phyloP scores from a whole-genome alignment of 2,888 invertebrate genomes.

The Petrophora chlorosata region DNA sequence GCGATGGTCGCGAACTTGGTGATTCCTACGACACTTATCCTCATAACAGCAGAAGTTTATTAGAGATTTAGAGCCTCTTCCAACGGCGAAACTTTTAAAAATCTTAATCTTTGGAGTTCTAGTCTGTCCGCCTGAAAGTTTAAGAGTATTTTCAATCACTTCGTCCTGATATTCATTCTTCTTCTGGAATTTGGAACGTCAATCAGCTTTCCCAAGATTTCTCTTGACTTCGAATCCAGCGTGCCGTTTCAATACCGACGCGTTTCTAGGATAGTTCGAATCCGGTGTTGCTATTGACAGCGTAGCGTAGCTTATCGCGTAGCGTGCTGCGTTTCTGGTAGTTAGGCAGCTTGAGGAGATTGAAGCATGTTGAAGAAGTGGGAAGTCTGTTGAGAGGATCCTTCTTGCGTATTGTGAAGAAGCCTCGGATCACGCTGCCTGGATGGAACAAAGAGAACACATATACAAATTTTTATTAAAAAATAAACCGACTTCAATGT shows the following conservation, averaged over 20 bases:
- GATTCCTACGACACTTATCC: too few species aligned
- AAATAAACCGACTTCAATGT: too few species aligned
- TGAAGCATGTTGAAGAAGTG: slow-evolving; percentile 99
- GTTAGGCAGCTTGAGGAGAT: slow-evolving; percentile 98
- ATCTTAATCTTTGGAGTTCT: slow-evolving; percentile 20
- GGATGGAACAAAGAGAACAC: slow-evolving; percentile 49
- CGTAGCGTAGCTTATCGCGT: slow-evolving; percentile 97
- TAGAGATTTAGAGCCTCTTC: slow-evolving; percentile 7
- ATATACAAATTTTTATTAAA: too few species aligned
- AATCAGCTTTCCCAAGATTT: too few species aligned
- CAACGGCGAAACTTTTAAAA: slow-evolving; percentile 14
- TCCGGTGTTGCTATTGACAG: slow-evolving; percentile 98
- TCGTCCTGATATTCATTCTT: too few species aligned
- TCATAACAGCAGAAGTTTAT: too few species aligned
- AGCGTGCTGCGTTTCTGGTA: slow-evolving; percentile 98
- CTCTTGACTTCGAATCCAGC: too few species aligned
- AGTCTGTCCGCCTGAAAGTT: slow-evolving; percentile 1
- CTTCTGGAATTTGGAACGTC: too few species aligned
- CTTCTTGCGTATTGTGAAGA: slow-evolving; percentile 97
- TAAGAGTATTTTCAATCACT: background rate
- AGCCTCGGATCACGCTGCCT: slow-evolving; percentile 98
- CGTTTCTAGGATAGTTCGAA: slow-evolving; percentile 95
- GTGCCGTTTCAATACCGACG: too few species aligned
- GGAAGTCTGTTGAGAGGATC: slow-evolving; percentile 97
- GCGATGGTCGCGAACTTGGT: too few species aligned